Evolutionary conservation across 2,113 vertebrate species (phyloP).

Genomic region (Pangasianodon gigas): DNA sequence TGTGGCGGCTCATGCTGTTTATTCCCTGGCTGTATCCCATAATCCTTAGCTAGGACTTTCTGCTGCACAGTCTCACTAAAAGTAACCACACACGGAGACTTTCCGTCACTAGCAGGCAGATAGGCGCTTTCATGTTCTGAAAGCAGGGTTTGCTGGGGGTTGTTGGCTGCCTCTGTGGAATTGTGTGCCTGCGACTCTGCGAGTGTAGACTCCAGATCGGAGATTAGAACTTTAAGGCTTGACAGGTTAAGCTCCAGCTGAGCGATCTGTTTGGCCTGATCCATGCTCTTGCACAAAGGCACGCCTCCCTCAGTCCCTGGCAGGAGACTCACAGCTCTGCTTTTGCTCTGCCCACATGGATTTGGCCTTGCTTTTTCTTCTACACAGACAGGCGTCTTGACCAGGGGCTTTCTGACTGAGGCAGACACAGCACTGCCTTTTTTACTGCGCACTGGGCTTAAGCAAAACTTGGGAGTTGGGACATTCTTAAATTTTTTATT

Average conservation of each 20-base stretch:
- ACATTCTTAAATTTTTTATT: constrained; percentile 56
- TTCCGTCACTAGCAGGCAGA: neutral
- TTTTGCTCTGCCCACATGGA: neutral
- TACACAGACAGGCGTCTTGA: constrained; percentile 33
- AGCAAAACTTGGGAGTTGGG: constrained; percentile 63
- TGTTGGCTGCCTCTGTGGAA: neutral
- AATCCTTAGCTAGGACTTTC: neutral
- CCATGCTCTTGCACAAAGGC: constrained; percentile 42
- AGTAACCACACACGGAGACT: neutral
- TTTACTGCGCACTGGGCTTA: constrained; percentile 66
- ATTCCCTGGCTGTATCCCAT: neutral
- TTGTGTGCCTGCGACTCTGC: constrained; percentile 50
- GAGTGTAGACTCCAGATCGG: constrained; percentile 68
- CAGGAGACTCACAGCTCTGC: neutral
- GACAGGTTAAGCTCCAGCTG: constrained; percentile 69
- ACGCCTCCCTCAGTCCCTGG: constrained; percentile 10
- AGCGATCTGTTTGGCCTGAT: constrained; percentile 61
- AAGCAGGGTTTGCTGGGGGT: neutral
- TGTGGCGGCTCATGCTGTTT: constrained; percentile 39
- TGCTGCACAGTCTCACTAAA: neutral
- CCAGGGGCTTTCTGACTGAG: constrained; percentile 31
- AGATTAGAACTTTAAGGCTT: constrained; percentile 67
- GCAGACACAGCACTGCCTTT: constrained; percentile 23
- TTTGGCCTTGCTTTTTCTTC: constrained; percentile 20
- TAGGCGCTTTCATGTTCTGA: neutral